phyloP scores from a whole-genome alignment of 2,113 vertebrate genomes.

The Sander vitreus region DNA sequence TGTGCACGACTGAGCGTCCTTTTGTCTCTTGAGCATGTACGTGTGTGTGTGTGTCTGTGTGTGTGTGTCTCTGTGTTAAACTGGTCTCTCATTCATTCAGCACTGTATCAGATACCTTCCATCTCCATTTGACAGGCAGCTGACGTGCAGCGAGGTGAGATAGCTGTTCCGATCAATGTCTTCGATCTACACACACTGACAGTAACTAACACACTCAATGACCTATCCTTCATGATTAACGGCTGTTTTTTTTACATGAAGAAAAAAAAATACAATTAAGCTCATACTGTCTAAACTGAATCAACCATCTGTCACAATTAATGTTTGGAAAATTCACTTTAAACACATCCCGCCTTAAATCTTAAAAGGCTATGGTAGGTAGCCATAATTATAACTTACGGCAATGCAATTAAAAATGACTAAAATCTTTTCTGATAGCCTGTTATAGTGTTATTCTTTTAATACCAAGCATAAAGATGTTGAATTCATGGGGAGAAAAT shows the following conservation, averaged over 20 bases:
- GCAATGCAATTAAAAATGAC: constrained; percentile 53
- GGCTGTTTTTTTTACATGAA: constrained; percentile 12
- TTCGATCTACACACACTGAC: constrained; percentile 69
- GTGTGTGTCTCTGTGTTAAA: constrained; percentile 4
- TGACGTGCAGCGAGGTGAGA: constrained; percentile 70
- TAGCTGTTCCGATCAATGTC: constrained; percentile 74
- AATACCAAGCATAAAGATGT: constrained; percentile 56
- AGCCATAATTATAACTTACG: constrained; percentile 53
- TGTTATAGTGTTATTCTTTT: constrained; percentile 55
- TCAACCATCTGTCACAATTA: constrained; percentile 51
- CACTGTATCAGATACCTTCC: constrained; percentile 69
- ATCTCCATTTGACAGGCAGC: constrained; percentile 71
- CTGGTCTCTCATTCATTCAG: constrained; percentile 54
- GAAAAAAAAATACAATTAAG: constrained; percentile 16
- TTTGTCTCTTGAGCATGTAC: not conserved
- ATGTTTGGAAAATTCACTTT: constrained; percentile 24
- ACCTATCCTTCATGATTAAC: constrained; percentile 62
- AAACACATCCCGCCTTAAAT: constrained; percentile 19
- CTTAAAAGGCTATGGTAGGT: constrained; percentile 25
- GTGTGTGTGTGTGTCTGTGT: not conserved
- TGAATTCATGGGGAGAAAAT: constrained; percentile 46
- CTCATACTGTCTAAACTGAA: constrained; percentile 14
- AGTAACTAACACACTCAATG: constrained; percentile 52
- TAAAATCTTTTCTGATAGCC: constrained; percentile 44
- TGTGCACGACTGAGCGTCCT: not conserved